Base-by-base conservation (phyloP, 2,113 vertebrate species). In the Ctenomys sociabilis region DNA sequence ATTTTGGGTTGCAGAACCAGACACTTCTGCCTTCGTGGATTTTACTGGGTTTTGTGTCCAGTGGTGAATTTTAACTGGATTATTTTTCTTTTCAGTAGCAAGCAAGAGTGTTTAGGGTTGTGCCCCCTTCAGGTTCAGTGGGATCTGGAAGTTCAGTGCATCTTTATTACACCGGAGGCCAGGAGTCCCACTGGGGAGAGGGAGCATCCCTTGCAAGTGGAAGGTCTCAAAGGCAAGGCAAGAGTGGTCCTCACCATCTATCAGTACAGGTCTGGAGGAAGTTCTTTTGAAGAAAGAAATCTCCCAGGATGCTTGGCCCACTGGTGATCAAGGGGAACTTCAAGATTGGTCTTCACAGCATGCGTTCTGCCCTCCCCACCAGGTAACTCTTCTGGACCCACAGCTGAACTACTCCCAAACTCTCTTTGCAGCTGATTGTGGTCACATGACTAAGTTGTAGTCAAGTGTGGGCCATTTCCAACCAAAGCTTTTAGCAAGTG, bases 21-120 rank as follows among this genome's bases (percentile, higher is more conserved):
- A 26, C 61, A 63, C 70, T 94, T 87, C 17, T 92, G 63, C 45
- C 70, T 57, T 94, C 52, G 1, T 70, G 43, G 35, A 83, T 85
- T 96, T 97, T 94, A 88, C 75, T 94, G 86, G 54, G 16, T 77
- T 96, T 84, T 63, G n/a, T 59, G 77, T 96, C 52, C 30, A 77
- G 28, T n/a, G 57, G 49, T 73, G 91, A 82, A 40, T 85, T 91
- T 93, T 93, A 77, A 45, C 43, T 66, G 10, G 78, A 68, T 77
- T 92, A 61, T 88, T 78, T 78, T 84, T 63, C 22, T 63, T 88
- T 90, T 89, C 21, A 75, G 43, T 59, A 85, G 77, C 35, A 82
- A 92, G 83, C 95, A 64, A 13, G 24, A 43, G 32, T 84, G 54
- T 93, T 80, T 57, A 84, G 66, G 26, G 19, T 37, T 70, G 24